A percentile compares a stretch with the other conserved stretches of the same genome.
Evolutionary conservation across 2,888 invertebrate genomes (phyloP).

Genomic region (Colletes collaris): DNA sequence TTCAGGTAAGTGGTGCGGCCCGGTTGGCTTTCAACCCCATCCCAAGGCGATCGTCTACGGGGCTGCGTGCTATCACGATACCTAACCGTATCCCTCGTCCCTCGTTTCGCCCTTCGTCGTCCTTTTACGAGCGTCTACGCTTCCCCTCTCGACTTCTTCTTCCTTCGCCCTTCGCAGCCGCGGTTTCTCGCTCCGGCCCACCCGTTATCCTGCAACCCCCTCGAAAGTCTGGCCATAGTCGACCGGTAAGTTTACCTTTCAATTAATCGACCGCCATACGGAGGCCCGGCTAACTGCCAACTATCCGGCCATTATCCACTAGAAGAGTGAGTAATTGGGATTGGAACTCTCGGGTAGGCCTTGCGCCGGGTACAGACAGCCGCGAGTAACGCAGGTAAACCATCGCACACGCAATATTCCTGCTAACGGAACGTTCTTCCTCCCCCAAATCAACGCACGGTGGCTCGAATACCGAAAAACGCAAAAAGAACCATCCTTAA

Average conservation of each 20-base stretch:
- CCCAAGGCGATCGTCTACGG: constrained; percentile 24
- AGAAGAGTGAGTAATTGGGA: constrained; percentile 81
- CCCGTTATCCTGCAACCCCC: constrained; percentile 66
- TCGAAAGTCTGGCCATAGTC: constrained; percentile 78
- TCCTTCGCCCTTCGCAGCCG: constrained; percentile 38
- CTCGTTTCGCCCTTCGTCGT: constrained; percentile 23
- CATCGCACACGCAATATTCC: constrained; percentile 39
- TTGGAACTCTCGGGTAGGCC: constrained; percentile 70
- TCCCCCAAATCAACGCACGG: too few species aligned
- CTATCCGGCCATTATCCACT: constrained; percentile 80
- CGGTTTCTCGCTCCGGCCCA: too few species aligned
- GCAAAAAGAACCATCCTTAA: too few species aligned
- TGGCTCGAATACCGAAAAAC: too few species aligned
- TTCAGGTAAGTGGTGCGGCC: constrained; percentile 71
- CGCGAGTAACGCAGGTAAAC: constrained; percentile 1
- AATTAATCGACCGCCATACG: constrained; percentile 79
- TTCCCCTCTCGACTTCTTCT: constrained; percentile 57
- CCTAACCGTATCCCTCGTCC: constrained; percentile 5
- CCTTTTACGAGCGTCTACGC: constrained; percentile 62
- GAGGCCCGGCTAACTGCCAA: constrained; percentile 77
- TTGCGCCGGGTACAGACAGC: constrained; percentile 40
- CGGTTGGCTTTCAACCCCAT: constrained; percentile 36
- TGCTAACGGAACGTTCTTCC: too few species aligned
- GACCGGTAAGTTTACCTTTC: constrained; percentile 81
- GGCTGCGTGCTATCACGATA: constrained; percentile 47